These are phyloP conservation scores for Drosophila hawaiiensis DNA, from an alignment of 2,888 invertebrate species.

Conservation along the genomic window DNA sequence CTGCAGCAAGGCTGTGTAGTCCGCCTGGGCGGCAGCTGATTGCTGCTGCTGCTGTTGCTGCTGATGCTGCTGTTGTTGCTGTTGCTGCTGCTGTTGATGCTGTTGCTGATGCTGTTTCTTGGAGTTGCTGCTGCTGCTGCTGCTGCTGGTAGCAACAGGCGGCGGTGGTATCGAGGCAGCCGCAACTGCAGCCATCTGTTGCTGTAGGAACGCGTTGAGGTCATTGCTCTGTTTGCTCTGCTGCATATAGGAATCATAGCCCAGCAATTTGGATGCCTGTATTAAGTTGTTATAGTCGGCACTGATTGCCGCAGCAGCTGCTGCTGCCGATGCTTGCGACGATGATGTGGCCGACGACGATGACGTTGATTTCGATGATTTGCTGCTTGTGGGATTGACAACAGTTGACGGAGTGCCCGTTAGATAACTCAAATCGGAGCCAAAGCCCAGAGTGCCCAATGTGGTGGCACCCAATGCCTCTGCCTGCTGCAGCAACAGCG, in stretches of 20 bases:
- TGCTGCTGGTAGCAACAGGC: conserved; percentile 55
- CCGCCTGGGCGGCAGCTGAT: conserved; percentile 74
- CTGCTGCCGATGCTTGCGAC: conserved; percentile 65
- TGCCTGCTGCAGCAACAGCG: conserved; percentile 84
- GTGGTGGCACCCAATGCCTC: conserved; percentile 85
- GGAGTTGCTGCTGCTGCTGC: conserved; percentile 54
- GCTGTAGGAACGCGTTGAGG: conserved; percentile 83
- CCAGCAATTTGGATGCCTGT: conserved; percentile 84
- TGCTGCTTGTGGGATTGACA: conserved; percentile 47
- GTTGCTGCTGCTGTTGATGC: conserved; percentile 70
- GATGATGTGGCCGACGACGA: conserved; percentile 33
- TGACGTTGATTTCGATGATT: conserved; percentile 64
- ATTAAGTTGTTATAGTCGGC: conserved; percentile 84
- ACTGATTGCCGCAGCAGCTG: conserved; percentile 78
- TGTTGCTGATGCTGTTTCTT: conserved; percentile 74
- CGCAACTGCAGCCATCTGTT: conserved; percentile 83
- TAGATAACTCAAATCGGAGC: conserved; percentile 83
- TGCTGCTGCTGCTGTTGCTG: conserved; percentile 77
- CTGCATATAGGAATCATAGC: conserved; percentile 84
- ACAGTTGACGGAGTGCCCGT: conserved; percentile 63
- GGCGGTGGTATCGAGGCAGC: conserved; percentile 74
- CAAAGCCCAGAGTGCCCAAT: conserved; percentile 84
- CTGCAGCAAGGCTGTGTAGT: conserved; percentile 83
- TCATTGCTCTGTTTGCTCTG: conserved; percentile 82
- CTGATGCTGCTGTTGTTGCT: conserved; percentile 65